Base-by-base conservation (phyloP, 2,113 vertebrate genomes). In the Catharus bicknelli region DNA sequence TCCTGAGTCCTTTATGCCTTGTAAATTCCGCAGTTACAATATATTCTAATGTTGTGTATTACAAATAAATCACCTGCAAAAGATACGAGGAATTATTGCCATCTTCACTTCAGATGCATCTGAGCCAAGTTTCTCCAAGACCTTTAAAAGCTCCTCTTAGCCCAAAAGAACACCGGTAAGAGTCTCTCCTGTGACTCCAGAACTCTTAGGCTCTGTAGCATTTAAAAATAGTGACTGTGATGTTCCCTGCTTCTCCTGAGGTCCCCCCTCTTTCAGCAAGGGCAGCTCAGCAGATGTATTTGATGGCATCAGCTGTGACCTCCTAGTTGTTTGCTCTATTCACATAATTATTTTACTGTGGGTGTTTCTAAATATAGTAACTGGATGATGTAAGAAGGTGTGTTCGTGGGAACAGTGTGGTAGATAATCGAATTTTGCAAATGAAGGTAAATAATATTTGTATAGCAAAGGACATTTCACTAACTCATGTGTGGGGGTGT, bases 281-380 rank as follows among this genome's bases (percentile, higher is more conserved):
- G 50, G 59, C 81, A 70, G 19, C 30, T 58, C 20, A 69, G 36
- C 47, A 62, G 73, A 36, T 66, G n/a, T 51, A 30, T 62, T 70
- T 58, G 59, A 57, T 85, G 74, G 89, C 89, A 89, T 86, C 15
- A 47, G 51, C 57, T 32, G 68, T 88, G 91, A 92, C 93, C 91
- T 87, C 53, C 70, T 53, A 21, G 13, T 48, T 94, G 93, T 90
- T 96, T 89, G 86, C 67, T 89, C 54, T 83, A 45, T 58, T 77
- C 93, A 69, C 47, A 8, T 87, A 80, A 93, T 92, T 85, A 88
- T 96, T 93, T 93, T 88, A 87, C 87, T 92, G 84, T 83, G 83
- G 81, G 70, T 94, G 34, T 78, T 76, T 94, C 89, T 90, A 90
- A 94, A 85, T 82, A 90, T 87, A 94, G 93, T 62, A 85, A 80